Conservation (phyloP, 2,888 invertebrate genomes). For the Callimorpha dominula region DNA sequence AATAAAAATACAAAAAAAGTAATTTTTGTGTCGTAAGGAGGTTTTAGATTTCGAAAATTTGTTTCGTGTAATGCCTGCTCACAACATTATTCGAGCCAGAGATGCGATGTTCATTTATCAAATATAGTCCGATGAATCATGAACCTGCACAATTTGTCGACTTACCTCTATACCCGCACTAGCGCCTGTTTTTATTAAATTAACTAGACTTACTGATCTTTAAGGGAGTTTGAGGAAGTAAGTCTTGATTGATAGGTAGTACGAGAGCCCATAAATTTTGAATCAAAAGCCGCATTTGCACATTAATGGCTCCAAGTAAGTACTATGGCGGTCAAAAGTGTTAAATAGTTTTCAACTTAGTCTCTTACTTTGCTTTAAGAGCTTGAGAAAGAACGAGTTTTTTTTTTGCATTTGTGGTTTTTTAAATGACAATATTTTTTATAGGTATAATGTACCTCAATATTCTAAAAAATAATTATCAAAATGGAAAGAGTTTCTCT, state of each 20-base stretch:
- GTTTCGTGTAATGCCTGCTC: too few relatives aligned
- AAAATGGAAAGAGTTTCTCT: too few relatives aligned
- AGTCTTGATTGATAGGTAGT: constrained; percentile 82
- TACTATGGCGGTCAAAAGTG: neutral
- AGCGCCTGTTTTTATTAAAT: constrained; percentile 76
- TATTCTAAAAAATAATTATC: too few relatives aligned
- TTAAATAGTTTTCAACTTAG: neutral
- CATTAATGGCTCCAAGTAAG: constrained; percentile 62
- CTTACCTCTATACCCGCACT: constrained; percentile 35
- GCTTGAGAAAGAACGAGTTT: too few relatives aligned
- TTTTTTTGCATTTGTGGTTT: too few relatives aligned
- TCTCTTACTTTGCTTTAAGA: neutral
- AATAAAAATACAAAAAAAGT: too few relatives aligned
- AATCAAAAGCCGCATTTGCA: constrained; percentile 71
- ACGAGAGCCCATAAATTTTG: constrained; percentile 76
- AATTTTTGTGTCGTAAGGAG: too few relatives aligned
- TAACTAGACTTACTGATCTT: constrained; percentile 69
- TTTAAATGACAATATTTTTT: too few relatives aligned
- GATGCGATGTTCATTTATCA: too few relatives aligned
- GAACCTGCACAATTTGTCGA: constrained; percentile 33
- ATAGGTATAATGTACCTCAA: too few relatives aligned
- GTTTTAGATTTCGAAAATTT: too few relatives aligned
- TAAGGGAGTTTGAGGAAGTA: constrained; percentile 68
- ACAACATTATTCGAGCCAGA: too few relatives aligned
- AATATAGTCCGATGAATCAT: constrained; percentile 15